Conservation (phyloP, 2,888 invertebrate species). For the Ceramica pisi region DNA sequence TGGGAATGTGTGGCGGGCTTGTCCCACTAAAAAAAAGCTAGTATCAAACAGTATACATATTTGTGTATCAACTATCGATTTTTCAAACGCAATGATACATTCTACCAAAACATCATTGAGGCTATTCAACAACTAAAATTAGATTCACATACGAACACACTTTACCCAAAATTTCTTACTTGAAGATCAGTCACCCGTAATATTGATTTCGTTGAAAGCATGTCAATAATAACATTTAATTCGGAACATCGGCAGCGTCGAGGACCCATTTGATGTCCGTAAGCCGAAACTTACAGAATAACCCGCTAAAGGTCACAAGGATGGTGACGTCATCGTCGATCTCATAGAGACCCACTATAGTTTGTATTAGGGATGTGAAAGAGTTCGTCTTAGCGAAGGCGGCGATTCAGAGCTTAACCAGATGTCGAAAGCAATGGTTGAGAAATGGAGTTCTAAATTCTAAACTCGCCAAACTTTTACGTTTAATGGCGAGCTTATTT, state of each 20-base stretch:
- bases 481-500: too few relatives aligned
- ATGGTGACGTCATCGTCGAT: conserved; percentile 48
- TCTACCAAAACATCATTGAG: background rate
- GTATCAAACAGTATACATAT: too few relatives aligned
- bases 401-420: background rate
- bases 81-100: background rate
- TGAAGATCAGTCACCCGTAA: conserved; percentile 27
- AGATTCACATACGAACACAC: conserved; percentile 6
- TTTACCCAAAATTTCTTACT: conserved; percentile 2
- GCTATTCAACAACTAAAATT: conserved; percentile 6
- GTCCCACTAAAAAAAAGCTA: too few relatives aligned
- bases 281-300: conserved; percentile 43
- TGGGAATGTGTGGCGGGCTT: too few relatives aligned
- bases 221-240: conserved; percentile 47
- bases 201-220: conserved; percentile 26
- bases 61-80: background rate
- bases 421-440: background rate
- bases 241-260: conserved; percentile 17
- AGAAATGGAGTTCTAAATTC: too few relatives aligned
- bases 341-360: conserved; percentile 19
- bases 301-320: conserved; percentile 40
- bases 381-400: background rate
- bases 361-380: background rate
- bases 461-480: too few relatives aligned
- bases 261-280: conserved; percentile 38